Evolutionary conservation across 2,797 vertebrate species (phyloP), one percentile per base, ranked within the genome.

Genomic region (Scyliorhinus canicula): DNA sequence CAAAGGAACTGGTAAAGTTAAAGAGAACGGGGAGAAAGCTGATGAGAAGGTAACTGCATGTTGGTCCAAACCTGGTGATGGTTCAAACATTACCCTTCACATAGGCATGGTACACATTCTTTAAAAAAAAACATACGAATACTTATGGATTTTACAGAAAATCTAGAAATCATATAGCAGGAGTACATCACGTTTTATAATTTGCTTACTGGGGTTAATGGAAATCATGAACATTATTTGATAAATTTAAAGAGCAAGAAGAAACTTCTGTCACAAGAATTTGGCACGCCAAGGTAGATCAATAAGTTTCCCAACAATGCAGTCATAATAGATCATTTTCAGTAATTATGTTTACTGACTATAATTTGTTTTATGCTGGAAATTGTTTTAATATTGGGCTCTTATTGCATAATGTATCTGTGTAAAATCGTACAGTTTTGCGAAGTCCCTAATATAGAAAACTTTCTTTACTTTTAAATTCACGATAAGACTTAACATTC

Each of bases 11-110:
- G 91, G 52, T 95, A 93, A 69, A 69, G 77, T 95, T 85, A 57
- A 95, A 96, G 96, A 96, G 96, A 96, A 96, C 95, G 96, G 96
- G 96, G 96, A 96, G 95, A 95, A 96, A 31, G 95, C 96, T 96
- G 95, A 95, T 95, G 95, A 95, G 44, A 96, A 97, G 97, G 97
- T 97, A 97, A 96, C 95, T 16, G 40, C 63, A 74, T 63, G 79
- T 57, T 82, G 31, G 52, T 52, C 91, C 67, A 95, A 90, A 28
- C n/a, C 44, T 65, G 47, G 60, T 86, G 24, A 69, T 88, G 60
- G 55, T 44, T n/a, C 71, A 94, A 71, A 50, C 47, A n/a, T 94
- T 74, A 69, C 67, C 47, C 47, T 55, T 94, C n/a, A 16, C 67
- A 74, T 67, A 94, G 31, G 31, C 67, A 52, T 6, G 31, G 67